phyloP scores from a whole-genome alignment of 2,797 vertebrate species.

The Acipenser oxyrinchus region DNA sequence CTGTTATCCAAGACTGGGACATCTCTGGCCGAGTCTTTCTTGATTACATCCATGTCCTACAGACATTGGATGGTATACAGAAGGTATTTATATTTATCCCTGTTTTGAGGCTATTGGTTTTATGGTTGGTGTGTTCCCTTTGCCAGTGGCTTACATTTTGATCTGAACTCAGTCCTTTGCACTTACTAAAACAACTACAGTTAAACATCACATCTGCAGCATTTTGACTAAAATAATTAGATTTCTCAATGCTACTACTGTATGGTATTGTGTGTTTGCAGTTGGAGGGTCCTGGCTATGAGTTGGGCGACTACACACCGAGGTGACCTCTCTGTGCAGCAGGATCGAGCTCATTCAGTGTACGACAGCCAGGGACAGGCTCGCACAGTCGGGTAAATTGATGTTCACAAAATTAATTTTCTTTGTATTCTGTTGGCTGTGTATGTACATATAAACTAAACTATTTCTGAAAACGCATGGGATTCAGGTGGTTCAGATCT shows the following conservation, averaged over 20 bases:
- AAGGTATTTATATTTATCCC: constrained; percentile 51
- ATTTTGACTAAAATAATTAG: too few relatives aligned
- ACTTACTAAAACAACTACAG: too few relatives aligned
- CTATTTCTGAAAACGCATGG: too few relatives aligned
- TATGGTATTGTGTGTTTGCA: constrained; percentile 29
- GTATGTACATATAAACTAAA: too few relatives aligned
- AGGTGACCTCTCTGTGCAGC: constrained; percentile 81
- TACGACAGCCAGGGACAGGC: constrained; percentile 69
- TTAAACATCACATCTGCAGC: too few relatives aligned
- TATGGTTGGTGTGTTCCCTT: too few relatives aligned
- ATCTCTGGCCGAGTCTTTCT: constrained; percentile 77
- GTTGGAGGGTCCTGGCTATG: constrained; percentile 74
- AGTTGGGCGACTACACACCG: constrained; percentile 73
- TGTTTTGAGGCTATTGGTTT: too few relatives aligned
- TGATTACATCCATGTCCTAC: constrained; percentile 80
- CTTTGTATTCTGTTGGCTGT: not conserved
- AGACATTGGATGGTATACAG: constrained; percentile 74
- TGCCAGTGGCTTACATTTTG: too few relatives aligned
- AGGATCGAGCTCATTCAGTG: constrained; percentile 86
- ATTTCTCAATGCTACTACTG: too few relatives aligned
- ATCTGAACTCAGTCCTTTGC: too few relatives aligned
- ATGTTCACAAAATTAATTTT: too few relatives aligned
- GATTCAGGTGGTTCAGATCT: too few relatives aligned
- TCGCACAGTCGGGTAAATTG: constrained; percentile 81
- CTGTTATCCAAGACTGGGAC: constrained; percentile 90